Evolutionary conservation across 2,113 vertebrate species (phyloP), one percentile per base, ranked within the genome.

Genomic region (Rhynchopsitta pachyrhyncha): DNA sequence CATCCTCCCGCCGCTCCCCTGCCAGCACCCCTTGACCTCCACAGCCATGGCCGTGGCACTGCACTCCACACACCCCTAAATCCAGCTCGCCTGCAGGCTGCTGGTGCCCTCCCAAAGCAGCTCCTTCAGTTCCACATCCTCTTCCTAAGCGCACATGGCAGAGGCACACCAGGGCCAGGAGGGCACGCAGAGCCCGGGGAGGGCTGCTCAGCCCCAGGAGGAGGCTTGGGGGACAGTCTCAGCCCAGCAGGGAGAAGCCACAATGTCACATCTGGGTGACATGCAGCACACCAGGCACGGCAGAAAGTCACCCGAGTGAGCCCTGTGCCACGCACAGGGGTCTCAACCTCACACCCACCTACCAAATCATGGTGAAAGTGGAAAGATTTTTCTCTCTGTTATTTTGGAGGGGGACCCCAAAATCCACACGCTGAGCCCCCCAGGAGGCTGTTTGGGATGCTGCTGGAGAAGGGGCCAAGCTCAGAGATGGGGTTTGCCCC

Each of bases 381-480:
- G 35, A 82, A 87, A 52, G 47, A 69, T 68, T 82, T 62, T 11
- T 59, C n/a, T 63, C 44, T 70, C 42, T 57, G 60, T 37, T 92
- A 82, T 41, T 59, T 35, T 59, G 57, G 33, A 15, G 2, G 17
- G 10, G 4, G 10, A 12, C 83, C 5, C 17, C 19, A 22, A 64
- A 76, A 82, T 13, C 23, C 44, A 29, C 57, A 33, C 4, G 6
- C 57, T 24, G 62, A 86, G n/a, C 8, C 17, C 27, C 10, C 12
- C 25, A 7, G 2, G 9, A 91, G 47, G 17, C 47, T 5, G 11
- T 13, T 14, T 29, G 50, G 3, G 6, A 64, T 62, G 62, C 44
- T 3, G 3, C 14, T 2, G 2, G 15, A 10, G 11, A 66, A 64
- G 4, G 2, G n/a, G 33, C 59, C 0, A 0, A 11, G 50, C 53